Evolutionary conservation across 2,797 vertebrate species (phyloP).

Genomic region (Hippopotamyrus pictus): DNA sequence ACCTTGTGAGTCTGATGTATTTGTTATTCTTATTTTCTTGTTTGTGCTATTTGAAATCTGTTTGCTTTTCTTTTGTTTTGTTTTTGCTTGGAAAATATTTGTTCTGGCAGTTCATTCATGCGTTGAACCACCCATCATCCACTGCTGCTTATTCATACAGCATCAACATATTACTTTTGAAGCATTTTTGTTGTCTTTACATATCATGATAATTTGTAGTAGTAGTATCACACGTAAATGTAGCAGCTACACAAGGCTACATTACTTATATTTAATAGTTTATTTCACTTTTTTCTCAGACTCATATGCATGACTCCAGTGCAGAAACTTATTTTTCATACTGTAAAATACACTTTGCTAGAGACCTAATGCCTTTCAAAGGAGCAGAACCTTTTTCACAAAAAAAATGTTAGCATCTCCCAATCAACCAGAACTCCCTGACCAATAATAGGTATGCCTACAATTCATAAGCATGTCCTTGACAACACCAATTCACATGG

Average conservation of each 20-base stretch:
- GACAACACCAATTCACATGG: not conserved
- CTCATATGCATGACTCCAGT: not conserved
- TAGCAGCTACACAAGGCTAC: not conserved
- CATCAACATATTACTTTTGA: not conserved
- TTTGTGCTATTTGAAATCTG: not conserved
- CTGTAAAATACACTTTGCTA: not conserved
- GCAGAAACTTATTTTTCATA: not conserved
- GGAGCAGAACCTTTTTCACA: not conserved
- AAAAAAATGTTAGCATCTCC: not conserved
- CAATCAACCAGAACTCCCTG: not conserved
- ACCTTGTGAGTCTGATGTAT: not conserved
- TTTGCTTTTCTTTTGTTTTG: not conserved
- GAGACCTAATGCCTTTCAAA: not conserved
- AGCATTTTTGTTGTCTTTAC: not conserved
- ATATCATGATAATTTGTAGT: not conserved
- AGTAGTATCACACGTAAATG: not conserved
- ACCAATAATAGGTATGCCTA: not conserved
- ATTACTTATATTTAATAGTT: not conserved
- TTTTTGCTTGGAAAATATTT: not conserved
- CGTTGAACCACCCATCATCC: not conserved
- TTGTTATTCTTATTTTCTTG: not conserved
- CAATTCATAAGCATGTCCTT: slow-evolving; percentile 1
- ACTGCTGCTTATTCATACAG: not conserved
- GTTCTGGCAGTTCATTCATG: not conserved
- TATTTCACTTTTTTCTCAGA: not conserved